These are phyloP conservation scores for Phaethornis superciliosus DNA, from an alignment of 2,113 vertebrate species.

Conservation along the genomic window DNA sequence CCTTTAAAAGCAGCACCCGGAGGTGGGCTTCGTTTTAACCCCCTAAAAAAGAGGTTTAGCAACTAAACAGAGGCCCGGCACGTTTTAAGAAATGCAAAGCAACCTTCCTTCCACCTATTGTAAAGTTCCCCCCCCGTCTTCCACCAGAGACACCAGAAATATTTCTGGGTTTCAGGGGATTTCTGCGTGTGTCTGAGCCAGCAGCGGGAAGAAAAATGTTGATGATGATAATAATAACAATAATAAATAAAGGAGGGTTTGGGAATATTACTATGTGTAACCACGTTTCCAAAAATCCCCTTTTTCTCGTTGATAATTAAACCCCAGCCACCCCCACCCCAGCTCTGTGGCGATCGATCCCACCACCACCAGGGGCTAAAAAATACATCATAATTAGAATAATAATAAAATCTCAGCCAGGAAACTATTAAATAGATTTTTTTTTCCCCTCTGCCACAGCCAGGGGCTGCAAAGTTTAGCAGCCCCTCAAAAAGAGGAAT, in stretches of 20 bases:
- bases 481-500: no score
- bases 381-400: not conserved
- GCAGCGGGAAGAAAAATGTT: not conserved
- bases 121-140: not conserved
- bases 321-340: not conserved
- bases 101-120: not conserved
- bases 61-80: accelerated
- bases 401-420: not conserved
- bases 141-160: not conserved
- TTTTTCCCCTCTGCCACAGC: no score
- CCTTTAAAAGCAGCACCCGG: not conserved
- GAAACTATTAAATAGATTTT: not conserved
- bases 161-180: not conserved
- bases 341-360: constrained; percentile 15
- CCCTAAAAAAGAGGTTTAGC: not conserved
- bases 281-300: constrained; percentile 1
- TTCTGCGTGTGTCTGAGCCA: not conserved
- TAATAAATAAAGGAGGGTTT: not conserved
- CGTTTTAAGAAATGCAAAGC: not conserved
- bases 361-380: not conserved
- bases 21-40: not conserved
- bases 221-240: no score
- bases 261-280: not conserved
- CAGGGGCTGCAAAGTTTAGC: not conserved
- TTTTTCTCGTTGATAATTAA: not conserved